Conservation (phyloP, 2,888 invertebrate species). For the Ectobius pallidus region DNA sequence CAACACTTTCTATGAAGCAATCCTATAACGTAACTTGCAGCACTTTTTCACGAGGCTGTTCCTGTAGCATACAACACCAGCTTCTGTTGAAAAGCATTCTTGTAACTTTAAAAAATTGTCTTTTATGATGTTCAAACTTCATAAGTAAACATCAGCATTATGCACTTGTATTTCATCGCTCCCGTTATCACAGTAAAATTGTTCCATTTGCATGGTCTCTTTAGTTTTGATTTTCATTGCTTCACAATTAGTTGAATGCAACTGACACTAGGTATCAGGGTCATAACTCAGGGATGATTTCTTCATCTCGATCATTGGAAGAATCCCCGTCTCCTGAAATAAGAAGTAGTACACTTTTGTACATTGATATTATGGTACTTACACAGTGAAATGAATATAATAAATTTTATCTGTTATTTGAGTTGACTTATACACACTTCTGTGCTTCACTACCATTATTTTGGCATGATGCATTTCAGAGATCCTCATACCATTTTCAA, state of each 20-base stretch:
- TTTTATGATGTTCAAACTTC: not conserved
- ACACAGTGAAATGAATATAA: too few species aligned
- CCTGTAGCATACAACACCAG: not conserved
- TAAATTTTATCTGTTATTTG: too few species aligned
- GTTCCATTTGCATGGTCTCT: not conserved
- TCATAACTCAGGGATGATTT: slow-evolving; percentile 66
- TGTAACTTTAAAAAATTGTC: slow-evolving; percentile 12
- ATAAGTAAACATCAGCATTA: slow-evolving; percentile 9
- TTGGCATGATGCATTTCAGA: too few species aligned
- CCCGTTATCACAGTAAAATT: slow-evolving; percentile 27
- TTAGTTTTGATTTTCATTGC: slow-evolving; percentile 11
- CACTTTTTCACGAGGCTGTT: not conserved
- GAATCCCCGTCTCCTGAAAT: slow-evolving; percentile 64
- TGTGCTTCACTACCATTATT: too few species aligned
- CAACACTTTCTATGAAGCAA: slow-evolving; percentile 1
- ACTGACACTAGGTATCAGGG: slow-evolving; percentile 57
- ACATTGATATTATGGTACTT: too few species aligned
- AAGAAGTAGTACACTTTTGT: slow-evolving; percentile 3
- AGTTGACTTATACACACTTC: too few species aligned
- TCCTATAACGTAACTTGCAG: not conserved
- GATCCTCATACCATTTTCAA: too few species aligned
- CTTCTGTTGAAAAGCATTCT: not conserved
- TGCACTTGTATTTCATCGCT: not conserved
- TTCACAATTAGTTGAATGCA: not conserved
- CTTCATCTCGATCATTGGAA: slow-evolving; percentile 70